phyloP scores from a whole-genome alignment of 2,113 vertebrate genomes.

The Channa maculata region DNA sequence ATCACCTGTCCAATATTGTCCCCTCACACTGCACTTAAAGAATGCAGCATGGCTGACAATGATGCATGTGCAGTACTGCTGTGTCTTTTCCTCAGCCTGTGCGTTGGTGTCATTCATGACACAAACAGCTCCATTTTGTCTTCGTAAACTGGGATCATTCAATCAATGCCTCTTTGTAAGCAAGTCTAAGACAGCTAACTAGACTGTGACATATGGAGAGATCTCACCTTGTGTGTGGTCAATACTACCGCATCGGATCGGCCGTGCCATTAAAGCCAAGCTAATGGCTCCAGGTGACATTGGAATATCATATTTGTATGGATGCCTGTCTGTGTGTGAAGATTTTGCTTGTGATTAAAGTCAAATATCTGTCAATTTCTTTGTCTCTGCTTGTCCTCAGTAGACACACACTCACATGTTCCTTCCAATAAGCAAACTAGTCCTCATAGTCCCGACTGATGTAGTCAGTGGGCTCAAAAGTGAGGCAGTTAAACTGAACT shows the following conservation, averaged over 20 bases:
- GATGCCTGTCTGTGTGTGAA: neutral
- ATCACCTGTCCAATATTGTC: constrained; percentile 8
- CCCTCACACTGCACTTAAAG: neutral
- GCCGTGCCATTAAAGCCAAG: constrained; percentile 38
- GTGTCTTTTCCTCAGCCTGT: constrained; percentile 54
- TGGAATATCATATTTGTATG: constrained; percentile 54
- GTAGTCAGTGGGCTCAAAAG: too few relatives aligned
- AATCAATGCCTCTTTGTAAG: constrained; percentile 68
- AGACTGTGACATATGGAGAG: constrained; percentile 73
- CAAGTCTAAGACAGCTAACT: constrained; percentile 60
- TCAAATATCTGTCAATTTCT: constrained; percentile 32
- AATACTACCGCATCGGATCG: constrained; percentile 53
- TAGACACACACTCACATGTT: constrained; percentile 11
- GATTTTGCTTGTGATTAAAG: constrained; percentile 32
- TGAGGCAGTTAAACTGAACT: too few relatives aligned
- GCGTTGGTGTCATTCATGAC: constrained; percentile 44
- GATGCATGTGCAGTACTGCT: constrained; percentile 40
- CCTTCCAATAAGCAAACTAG: too few relatives aligned
- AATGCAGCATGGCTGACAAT: constrained; percentile 32
- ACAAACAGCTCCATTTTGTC: constrained; percentile 32
- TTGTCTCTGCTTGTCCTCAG: constrained; percentile 38
- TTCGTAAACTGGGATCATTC: constrained; percentile 56
- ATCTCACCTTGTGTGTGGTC: constrained; percentile 69
- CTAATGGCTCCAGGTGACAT: constrained; percentile 59
- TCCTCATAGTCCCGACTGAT: too few relatives aligned